phyloP scores from a whole-genome alignment of 2,888 invertebrate species.

The Alcis repandata region DNA sequence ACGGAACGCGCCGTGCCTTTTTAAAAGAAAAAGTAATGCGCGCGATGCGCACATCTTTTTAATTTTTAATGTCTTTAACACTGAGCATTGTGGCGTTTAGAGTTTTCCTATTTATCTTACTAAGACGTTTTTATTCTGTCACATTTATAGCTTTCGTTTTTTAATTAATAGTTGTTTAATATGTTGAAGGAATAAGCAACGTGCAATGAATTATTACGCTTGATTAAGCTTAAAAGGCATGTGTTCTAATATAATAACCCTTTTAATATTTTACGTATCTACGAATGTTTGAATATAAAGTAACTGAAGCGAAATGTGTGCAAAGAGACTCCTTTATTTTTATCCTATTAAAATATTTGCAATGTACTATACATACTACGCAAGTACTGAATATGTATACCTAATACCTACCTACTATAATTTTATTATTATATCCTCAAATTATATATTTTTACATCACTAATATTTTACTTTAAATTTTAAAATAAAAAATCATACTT shows the following conservation, averaged over 20 bases:
- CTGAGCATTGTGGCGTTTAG: slow-evolving; percentile 6
- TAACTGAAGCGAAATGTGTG: neutral
- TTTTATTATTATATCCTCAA: no score
- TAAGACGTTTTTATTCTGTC: slow-evolving; percentile 19
- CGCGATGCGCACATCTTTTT: slow-evolving; percentile 4
- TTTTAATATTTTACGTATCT: slow-evolving; percentile 13
- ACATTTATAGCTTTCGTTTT: slow-evolving; percentile 12
- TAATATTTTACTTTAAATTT: no score
- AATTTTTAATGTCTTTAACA: slow-evolving; percentile 1
- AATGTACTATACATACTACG: no score
- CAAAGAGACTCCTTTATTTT: no score
- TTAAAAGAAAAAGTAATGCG: slow-evolving; percentile 10
- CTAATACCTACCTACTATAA: no score
- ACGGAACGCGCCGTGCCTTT: slow-evolving; percentile 14
- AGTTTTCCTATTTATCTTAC: slow-evolving; percentile 21
- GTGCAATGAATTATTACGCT: slow-evolving; percentile 18
- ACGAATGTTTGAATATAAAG: slow-evolving; percentile 10
- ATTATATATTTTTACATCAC: no score
- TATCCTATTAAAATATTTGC: no score
- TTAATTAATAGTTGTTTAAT: slow-evolving; percentile 6
- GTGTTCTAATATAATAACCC: slow-evolving; percentile 24
- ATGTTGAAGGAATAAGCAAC: slow-evolving; percentile 17
- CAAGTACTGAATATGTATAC: no score
- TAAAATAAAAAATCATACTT: no score
- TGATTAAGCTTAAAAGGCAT: slow-evolving; percentile 17